Base-by-base conservation (phyloP, 2,888 invertebrate species). In the Aradus depressus region DNA sequence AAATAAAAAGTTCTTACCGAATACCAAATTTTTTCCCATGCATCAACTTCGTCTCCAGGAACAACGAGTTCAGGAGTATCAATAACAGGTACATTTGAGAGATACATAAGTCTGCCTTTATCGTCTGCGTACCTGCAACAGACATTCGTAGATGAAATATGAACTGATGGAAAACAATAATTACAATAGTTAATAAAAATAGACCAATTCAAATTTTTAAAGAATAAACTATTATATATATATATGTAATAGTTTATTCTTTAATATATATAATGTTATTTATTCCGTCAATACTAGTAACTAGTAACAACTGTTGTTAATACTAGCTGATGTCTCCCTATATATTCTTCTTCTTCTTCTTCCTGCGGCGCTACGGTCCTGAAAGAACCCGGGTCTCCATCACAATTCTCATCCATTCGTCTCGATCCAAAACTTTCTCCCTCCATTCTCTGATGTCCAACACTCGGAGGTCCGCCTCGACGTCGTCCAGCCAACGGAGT, bases 51-150 rank as follows among this genome's bases (percentile, higher is more conserved):
- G 0, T 80, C 77, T 3, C 79, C 75, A 28, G 70, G 68, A 12
- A 76, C 73, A 32, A 79, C 54, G 50, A 88, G 66, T 66, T 87
- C 87, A 0, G 86, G 84, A 6, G 81, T 78, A 61, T 84, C 80
- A 47, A 68, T 71, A 5, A 75, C 67, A 12, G 81, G 80, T 2
- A 84, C 68, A 44, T 74, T 73, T 57, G 79, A 73, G 58, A 74
- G 72, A 55, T 70, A 72, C 75, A 81, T 71, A 31, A 84, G 62
- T 21, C 67, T 64, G 25, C 66, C 58, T 65, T 82, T 84, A 12
- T 72, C 63, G 64, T 77, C 75, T 52, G 79, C 75, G 68, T 75
- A 82, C 31, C 71, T 70, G 52, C 31, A 60, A 58, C 41, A 25
- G 19, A 23, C 50, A 44, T 14, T 45, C 14, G 47, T 2, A 42